phyloP scores from a whole-genome alignment of 2,113 vertebrate species.

The Phylloscopus trochilus region DNA sequence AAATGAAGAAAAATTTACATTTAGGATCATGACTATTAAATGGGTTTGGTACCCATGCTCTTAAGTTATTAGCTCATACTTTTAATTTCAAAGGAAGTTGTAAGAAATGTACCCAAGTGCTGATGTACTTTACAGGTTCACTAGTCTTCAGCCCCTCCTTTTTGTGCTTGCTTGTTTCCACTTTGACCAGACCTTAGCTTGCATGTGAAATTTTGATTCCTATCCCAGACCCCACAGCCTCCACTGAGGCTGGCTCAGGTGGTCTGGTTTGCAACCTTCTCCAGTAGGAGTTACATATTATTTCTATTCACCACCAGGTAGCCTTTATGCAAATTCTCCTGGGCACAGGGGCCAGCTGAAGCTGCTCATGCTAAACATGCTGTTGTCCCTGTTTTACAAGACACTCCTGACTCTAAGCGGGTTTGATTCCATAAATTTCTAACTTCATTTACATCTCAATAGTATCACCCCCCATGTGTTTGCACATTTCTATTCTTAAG shows the following conservation, averaged over 20 bases:
- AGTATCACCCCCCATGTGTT: slow-evolving; percentile 13
- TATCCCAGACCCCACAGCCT: not conserved
- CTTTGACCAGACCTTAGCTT: not conserved
- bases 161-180: not conserved
- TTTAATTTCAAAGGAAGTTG: not conserved
- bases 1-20: not conserved
- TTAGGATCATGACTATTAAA: not conserved
- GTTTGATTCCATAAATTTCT: slow-evolving; percentile 32
- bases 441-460: slow-evolving; percentile 69
- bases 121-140: not conserved
- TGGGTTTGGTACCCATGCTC: not conserved
- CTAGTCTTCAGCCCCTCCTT: not conserved
- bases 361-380: not conserved
- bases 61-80: not conserved
- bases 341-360: not conserved
- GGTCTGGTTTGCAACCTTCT: not conserved
- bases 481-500: slow-evolving; percentile 46
- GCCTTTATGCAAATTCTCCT: not conserved
- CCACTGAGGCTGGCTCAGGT: not conserved
- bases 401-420: not conserved
- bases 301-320: not conserved
- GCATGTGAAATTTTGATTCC: not conserved
- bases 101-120: not conserved
- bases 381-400: slow-evolving; percentile 28
- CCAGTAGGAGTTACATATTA: not conserved